These are phyloP conservation scores for Zophobas atratus DNA, from an alignment of 1,140 invertebrate genomes.

Conservation along the genomic window DNA sequence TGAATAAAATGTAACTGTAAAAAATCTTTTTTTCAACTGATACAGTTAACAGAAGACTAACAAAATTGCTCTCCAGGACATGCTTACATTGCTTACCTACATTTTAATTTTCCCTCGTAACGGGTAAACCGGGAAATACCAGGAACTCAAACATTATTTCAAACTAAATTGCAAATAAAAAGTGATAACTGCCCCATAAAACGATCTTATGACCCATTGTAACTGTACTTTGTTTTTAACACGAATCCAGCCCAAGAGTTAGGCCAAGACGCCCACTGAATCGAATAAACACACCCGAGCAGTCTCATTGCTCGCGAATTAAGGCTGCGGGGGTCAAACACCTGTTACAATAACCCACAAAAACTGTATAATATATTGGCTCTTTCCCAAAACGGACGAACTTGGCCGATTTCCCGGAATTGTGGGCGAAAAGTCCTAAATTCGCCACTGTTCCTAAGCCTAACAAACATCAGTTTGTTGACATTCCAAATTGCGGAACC, in stretches of 20 bases:
- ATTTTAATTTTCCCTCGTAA: too few species aligned
- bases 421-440: constrained; percentile 31
- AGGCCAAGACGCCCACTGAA: constrained; percentile 39
- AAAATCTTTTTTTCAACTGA: too few species aligned
- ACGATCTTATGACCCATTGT: constrained; percentile 21
- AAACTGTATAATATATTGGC: not conserved
- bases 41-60: too few species aligned
- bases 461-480: constrained; percentile 3
- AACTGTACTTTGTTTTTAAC: constrained; percentile 33
- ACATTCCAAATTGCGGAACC: constrained; percentile 28
- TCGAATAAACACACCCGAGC: constrained; percentile 35
- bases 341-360: constrained; percentile 42
- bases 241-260: constrained; percentile 6
- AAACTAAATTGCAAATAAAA: constrained; percentile 19
- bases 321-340: constrained; percentile 33
- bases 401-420: not conserved
- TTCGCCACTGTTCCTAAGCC: not conserved
- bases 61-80: too few species aligned
- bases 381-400: constrained; percentile 1
- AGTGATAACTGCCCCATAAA: constrained; percentile 35
- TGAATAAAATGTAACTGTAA: too few species aligned
- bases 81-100: too few species aligned
- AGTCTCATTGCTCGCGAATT: constrained; percentile 38
- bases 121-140: constrained; percentile 8
- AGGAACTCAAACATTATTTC: not conserved